These are phyloP conservation scores for Remorina albescens DNA, from an alignment of 2,797 vertebrate genomes.

Conservation along the genomic window DNA sequence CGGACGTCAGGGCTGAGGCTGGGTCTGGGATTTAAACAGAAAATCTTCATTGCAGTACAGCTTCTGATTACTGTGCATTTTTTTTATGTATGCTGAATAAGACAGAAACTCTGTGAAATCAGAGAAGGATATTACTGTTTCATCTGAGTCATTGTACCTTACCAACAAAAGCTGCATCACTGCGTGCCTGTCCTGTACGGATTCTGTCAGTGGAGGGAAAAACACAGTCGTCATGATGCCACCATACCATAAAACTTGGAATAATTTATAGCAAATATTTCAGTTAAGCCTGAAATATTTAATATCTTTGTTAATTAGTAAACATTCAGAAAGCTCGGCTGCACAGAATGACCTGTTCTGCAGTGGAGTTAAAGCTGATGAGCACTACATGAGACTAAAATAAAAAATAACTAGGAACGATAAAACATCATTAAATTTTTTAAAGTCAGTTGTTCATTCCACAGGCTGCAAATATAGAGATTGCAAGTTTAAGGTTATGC, in stretches of 20 bases:
- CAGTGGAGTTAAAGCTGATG: background rate
- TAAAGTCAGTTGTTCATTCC: background rate
- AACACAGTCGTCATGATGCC: background rate
- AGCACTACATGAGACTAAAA: background rate
- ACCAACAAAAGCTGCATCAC: background rate
- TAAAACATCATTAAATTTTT: background rate
- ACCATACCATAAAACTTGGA: too few relatives aligned
- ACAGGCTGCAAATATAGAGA: background rate
- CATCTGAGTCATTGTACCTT: constrained; percentile 55
- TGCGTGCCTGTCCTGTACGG: constrained; percentile 20
- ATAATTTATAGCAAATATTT: too few relatives aligned
- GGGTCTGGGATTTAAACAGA: constrained; percentile 13
- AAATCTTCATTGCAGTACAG: constrained; percentile 6
- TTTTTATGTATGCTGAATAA: background rate
- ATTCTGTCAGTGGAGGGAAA: background rate
- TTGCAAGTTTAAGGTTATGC: background rate
- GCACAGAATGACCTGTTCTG: background rate
- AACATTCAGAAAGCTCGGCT: background rate
- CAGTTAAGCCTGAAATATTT: background rate
- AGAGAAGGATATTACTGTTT: constrained; percentile 48
- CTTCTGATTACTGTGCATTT: constrained; percentile 53
- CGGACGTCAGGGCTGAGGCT: background rate
- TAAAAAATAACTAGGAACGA: background rate
- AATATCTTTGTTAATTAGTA: background rate
- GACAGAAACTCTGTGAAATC: constrained; percentile 47